These are phyloP conservation scores for Stichodactyla helianthus DNA, from an alignment of 64 coral and sea anemone genomes.

Conservation along the genomic window DNA sequence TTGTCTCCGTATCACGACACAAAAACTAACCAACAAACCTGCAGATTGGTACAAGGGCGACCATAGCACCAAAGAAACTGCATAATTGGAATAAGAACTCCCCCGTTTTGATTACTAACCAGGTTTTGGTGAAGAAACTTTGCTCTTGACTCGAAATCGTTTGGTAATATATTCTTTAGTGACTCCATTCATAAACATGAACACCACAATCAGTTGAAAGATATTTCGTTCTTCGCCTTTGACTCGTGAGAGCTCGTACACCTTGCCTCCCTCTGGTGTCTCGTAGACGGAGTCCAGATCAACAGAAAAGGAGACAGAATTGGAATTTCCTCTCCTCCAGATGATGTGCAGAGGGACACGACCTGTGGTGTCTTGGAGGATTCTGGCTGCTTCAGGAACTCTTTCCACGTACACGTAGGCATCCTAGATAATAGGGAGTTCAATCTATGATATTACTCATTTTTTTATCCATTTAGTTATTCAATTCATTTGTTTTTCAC, in stretches of 20 bases:
- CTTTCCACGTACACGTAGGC: conserved; percentile 74
- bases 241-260: conserved; percentile 84
- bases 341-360: conserved; percentile 65
- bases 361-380: conserved; percentile 72
- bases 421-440: conserved; percentile 21
- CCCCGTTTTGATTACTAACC: not conserved
- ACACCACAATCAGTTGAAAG: conserved; percentile 59
- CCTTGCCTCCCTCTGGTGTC: conserved; percentile 52
- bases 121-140: conserved; percentile 23
- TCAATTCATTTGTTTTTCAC: not conserved
- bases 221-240: conserved; percentile 89
- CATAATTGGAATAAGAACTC: not conserved
- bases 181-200: conserved; percentile 68
- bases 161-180: conserved; percentile 74
- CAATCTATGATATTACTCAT: not conserved
- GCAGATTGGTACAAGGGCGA: no score
- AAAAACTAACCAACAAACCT: no score
- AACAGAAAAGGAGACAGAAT: conserved; percentile 53
- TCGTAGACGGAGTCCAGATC: conserved; percentile 87
- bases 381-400: conserved; percentile 68
- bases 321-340: conserved; percentile 46
- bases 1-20: no score
- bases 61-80: not conserved
- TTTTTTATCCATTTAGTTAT: not conserved
- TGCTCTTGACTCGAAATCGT: conserved; percentile 69